Percentiles rank a stretch among this genome's conserved stretches.
Conservation (phyloP, 2,797 vertebrate genomes). For the Buphagus erythrorhynchus region DNA sequence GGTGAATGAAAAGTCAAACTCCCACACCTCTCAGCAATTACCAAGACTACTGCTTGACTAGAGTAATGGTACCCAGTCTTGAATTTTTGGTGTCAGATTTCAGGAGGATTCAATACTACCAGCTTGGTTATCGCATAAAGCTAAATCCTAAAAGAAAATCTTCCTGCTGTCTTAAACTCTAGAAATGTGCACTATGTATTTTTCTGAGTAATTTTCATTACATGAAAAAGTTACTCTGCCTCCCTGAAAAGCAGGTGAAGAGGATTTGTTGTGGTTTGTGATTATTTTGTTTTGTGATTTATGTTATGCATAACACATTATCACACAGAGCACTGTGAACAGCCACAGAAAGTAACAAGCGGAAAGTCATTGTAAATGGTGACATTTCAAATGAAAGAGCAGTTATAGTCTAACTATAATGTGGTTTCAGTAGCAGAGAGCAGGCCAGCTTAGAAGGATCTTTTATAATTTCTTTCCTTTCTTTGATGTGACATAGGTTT, state of each 20-base stretch:
- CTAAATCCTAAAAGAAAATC: conserved; percentile 1
- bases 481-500: not conserved
- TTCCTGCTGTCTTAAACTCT: not conserved
- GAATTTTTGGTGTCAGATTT: not conserved
- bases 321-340: not conserved
- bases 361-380: not conserved
- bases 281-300: not conserved
- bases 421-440: not conserved
- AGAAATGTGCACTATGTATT: not conserved
- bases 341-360: not conserved
- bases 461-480: not conserved
- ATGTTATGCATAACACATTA: not conserved
- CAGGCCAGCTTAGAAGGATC: not conserved
- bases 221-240: not conserved
- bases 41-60: not conserved
- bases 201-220: not conserved
- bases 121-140: not conserved
- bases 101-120: not conserved
- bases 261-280: not conserved
- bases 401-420: not conserved
- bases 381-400: not conserved
- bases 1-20: not conserved
- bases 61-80: not conserved
- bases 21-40: not conserved
- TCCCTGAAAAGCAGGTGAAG: not conserved